These are phyloP conservation scores for Dicyrtomina minuta DNA, from an alignment of 2,888 invertebrate genomes.

Conservation along the genomic window DNA sequence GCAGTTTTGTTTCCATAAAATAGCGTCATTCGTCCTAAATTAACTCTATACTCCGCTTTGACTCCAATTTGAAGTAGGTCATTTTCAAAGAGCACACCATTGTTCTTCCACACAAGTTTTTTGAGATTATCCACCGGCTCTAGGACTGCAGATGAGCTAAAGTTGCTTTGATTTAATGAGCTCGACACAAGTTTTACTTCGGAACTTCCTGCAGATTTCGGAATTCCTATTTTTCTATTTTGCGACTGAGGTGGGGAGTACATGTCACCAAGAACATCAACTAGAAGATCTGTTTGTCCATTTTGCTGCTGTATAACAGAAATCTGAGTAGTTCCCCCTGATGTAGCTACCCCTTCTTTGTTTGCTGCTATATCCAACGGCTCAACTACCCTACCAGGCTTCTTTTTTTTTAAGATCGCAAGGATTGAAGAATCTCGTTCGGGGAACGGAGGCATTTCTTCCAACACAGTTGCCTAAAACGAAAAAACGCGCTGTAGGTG, in stretches of 20 bases:
- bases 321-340: constrained; percentile 62
- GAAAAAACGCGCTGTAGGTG: not conserved
- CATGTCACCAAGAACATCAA: constrained; percentile 89
- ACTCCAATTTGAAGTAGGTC: constrained; percentile 97
- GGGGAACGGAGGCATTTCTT: constrained; percentile 99
- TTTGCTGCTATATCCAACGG: constrained; percentile 65
- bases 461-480: constrained; percentile 83
- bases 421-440: constrained; percentile 97
- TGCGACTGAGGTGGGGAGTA: constrained; percentile 67
- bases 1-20: constrained; percentile 99
- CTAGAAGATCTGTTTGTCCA: constrained; percentile 67
- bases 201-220: constrained; percentile 56
- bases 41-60: constrained; percentile 94
- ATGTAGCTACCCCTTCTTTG: constrained; percentile 22
- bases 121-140: constrained; percentile 81
- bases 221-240: no score
- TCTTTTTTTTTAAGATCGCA: constrained; percentile 97
- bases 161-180: constrained; percentile 37
- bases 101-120: constrained; percentile 95
- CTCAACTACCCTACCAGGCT: constrained; percentile 91
- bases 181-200: constrained; percentile 16
- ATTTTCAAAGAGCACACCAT: constrained; percentile 97
- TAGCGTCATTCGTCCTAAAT: constrained; percentile 89
- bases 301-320: constrained; percentile 38
- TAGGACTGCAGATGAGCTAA: constrained; percentile 25